Conservation (phyloP, 2,113 vertebrate genomes). For the Stegastes partitus region DNA sequence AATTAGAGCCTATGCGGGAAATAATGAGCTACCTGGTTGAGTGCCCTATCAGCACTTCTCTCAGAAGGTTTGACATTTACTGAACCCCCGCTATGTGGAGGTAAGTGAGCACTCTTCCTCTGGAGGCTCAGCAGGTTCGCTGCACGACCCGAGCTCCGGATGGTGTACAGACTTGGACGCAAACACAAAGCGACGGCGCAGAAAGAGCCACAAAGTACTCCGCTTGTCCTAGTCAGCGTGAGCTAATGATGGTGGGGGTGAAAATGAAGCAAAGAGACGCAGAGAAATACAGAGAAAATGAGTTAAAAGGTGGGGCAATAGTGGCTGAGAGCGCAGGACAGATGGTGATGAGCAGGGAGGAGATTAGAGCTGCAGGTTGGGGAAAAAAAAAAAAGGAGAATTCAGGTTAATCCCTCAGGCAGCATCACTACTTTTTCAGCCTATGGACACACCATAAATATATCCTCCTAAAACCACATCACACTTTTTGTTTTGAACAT, state of each 20-base stretch:
- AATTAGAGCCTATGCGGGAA: slow-evolving; percentile 56
- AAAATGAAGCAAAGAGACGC: slow-evolving; percentile 36
- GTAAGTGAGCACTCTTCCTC: slow-evolving; percentile 29
- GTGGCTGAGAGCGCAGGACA: slow-evolving; percentile 57
- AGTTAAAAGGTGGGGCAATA: slow-evolving; percentile 6
- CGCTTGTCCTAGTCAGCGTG: neutral
- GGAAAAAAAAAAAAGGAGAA: slow-evolving; percentile 28
- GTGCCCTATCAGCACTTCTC: slow-evolving; percentile 64
- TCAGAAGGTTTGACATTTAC: slow-evolving; percentile 73
- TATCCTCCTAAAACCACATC: slow-evolving; percentile 15
- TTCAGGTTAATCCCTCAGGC: slow-evolving; percentile 58
- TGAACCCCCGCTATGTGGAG: slow-evolving; percentile 19
- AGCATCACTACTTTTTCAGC: slow-evolving; percentile 38
- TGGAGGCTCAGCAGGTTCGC: slow-evolving; percentile 25
- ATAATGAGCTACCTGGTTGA: slow-evolving; percentile 65
- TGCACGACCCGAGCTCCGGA: slow-evolving; percentile 1
- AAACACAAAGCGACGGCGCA: neutral
- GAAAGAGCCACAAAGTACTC: slow-evolving; percentile 24
- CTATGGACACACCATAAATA: slow-evolving; percentile 2
- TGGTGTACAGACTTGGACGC: neutral
- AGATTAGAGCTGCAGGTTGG: slow-evolving; percentile 66
- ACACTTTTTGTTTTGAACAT: slow-evolving; percentile 2
- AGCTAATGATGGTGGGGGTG: slow-evolving; percentile 10
- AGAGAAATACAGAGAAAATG: slow-evolving; percentile 9
- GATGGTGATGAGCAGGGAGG: slow-evolving; percentile 63